A percentile compares a stretch with the other conserved stretches of the same genome.
phyloP scores from a whole-genome alignment of 2,888 invertebrate genomes.

The Anorthoa munda region DNA sequence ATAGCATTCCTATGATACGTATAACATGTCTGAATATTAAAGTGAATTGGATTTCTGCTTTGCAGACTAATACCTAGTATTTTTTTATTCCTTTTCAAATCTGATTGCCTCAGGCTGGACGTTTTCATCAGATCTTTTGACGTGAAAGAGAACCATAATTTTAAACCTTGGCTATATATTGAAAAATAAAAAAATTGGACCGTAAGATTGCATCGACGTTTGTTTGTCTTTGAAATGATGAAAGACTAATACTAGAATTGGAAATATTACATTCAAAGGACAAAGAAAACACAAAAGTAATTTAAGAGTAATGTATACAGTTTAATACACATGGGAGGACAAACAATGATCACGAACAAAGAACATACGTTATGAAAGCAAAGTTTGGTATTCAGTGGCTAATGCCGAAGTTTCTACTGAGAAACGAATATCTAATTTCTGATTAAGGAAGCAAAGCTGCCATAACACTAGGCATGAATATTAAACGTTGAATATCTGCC shows the following conservation, averaged over 20 bases:
- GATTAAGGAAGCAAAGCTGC: conserved; percentile 81
- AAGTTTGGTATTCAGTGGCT: conserved; percentile 71
- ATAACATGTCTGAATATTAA: conserved; percentile 64
- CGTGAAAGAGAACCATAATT: too few species aligned
- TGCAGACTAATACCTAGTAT: conserved; percentile 50
- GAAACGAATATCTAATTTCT: conserved; percentile 83
- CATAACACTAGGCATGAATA: conserved; percentile 82
- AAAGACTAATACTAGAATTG: conserved; percentile 1
- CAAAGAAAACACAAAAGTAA: conserved; percentile 33
- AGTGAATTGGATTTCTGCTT: conserved; percentile 69
- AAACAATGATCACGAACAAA: conserved; percentile 63
- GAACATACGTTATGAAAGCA: conserved; percentile 55
- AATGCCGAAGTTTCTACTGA: conserved; percentile 76
- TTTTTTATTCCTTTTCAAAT: conserved; percentile 61
- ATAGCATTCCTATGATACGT: conserved; percentile 51
- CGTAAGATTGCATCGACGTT: too few species aligned
- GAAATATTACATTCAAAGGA: conserved; percentile 1
- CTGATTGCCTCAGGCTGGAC: too few species aligned
- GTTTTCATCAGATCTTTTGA: too few species aligned
- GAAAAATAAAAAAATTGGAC: too few species aligned
- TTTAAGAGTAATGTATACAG: conserved; percentile 14
- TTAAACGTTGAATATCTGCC: conserved; percentile 84
- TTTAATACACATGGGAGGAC: conserved; percentile 31
- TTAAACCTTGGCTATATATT: too few species aligned
- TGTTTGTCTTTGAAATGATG: too few species aligned